phyloP scores from a whole-genome alignment of 2,113 vertebrate genomes.

The Fregetta grallaria region DNA sequence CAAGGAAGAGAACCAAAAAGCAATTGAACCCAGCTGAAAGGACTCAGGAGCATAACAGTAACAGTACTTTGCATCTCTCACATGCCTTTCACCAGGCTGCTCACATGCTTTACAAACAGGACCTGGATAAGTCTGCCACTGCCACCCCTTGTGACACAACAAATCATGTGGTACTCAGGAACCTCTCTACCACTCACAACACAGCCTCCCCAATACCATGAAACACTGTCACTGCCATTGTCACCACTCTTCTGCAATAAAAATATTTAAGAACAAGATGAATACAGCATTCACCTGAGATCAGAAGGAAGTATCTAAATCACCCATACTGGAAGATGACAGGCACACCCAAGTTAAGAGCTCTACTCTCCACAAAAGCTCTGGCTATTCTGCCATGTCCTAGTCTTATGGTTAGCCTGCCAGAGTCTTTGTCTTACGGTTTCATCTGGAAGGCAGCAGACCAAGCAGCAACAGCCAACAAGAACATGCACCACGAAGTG shows the following conservation, averaged over 20 bases:
- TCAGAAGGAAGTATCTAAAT: background rate
- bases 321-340: background rate
- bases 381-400: background rate
- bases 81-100: background rate
- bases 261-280: background rate
- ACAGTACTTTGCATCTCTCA: background rate
- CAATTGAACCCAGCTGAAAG: background rate
- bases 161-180: background rate
- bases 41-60: background rate
- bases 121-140: background rate
- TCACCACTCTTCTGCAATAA: background rate
- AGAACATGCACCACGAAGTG: background rate
- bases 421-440: background rate
- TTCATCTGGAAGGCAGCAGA: background rate
- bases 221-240: background rate
- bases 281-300: background rate
- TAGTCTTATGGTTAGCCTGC: background rate
- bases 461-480: background rate
- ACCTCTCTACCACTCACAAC: background rate
- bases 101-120: background rate
- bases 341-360: background rate
- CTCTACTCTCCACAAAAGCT: background rate
- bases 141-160: background rate
- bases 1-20: conserved; percentile 1
- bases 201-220: background rate